Evolutionary conservation across 92 coral and sea anemone genomes (phyloP), one percentile per base, ranked within the genome.

Genomic region (Hydrozoanthus gracilis): DNA sequence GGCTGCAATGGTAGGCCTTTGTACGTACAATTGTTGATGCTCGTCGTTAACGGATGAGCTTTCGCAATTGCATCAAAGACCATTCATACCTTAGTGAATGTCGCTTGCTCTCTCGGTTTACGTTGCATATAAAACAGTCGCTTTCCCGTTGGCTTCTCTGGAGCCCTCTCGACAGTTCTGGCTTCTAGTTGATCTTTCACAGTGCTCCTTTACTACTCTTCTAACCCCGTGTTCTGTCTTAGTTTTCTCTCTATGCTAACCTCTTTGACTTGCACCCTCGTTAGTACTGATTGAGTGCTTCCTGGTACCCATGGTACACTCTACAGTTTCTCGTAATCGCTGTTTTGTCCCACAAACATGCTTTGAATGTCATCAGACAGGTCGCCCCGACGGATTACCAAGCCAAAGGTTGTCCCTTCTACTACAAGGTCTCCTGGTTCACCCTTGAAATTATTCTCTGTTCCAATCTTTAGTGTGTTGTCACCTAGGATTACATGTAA

Each of bases 221-320:
- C n/a, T n/a, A n/a, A n/a, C n/a, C n/a, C n/a, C n/a, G 44, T 12
- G 66, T 87, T 87, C 64, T 64, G 88, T 45, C 52, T 51, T 18
- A 84, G 82, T 64, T 88, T 90, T 66, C 87, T 88, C 61, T 88
- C 72, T 18, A 70, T 76, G 62, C 80, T 80, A 91, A 72, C 71
- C 87, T 77, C 82, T 86, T 86, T 55, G 86, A 87, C 94, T 88
- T 52, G 86, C 87, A 11, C 17, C 65, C 82, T 88, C 91, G 58
- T 91, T 91, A 13, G 84, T 91, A 46, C 86, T 86, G 8, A 65
- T 70, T 12, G 65, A 55, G 87, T 51, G 76, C 92, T 83, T 16
- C 92, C 92, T 65, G 94, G 94, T 47, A 92, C 82, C 94, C 92
- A 92, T 4, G 94, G 94, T 15, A 92, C 92, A n/a, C 79, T 87